Evolutionary conservation across 2,888 invertebrate species (phyloP), one percentile per base, ranked within the genome.

Genomic region (Mactromeris polynyma): DNA sequence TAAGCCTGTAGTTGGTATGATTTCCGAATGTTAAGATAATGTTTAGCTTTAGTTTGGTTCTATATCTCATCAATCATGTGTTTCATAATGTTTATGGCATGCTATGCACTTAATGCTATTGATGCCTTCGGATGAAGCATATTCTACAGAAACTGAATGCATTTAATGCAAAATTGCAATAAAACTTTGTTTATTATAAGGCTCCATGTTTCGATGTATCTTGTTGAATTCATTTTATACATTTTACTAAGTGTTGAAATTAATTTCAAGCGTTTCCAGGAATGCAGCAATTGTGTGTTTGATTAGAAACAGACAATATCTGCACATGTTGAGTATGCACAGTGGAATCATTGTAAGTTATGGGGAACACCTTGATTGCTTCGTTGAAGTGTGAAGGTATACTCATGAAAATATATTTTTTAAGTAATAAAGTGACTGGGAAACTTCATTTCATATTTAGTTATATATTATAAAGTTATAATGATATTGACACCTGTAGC

Each of bases 161-260:
- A 73, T 73, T 58, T 36, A 73, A 73, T 73, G 73, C 36, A 73
- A 33, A 73, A 73, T 17, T 73, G 73, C 36, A 73, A 73, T 73
- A 73, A 73, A 73, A 73, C 73, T 26, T 73, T 33, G 73, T 73
- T 73, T 73, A 73, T 73, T 73, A 73, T 73, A 73, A 19, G 33
- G 33, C 73, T 17, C 17, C 33, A 7, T 33, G 31, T 36, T 73
- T 73, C 36, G n/a, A 73, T 73, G 31, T 73, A 36, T 73, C 11
- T 73, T 73, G 73, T 33, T 14, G 14, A 73, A 17, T 73, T 73
- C 36, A 26, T 64, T 14, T 73, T 73, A 19, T 73, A 36, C 73
- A 73, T 73, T 73, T 69, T 73, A 33, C 33, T 36, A 73, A 36
- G 73, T 73, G 73, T 33, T 73, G 73, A 73, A 73, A 73, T 73